Evolutionary conservation across 2,888 invertebrate genomes (phyloP), one percentile per base, ranked within the genome.

Genomic region (Lochmaea capreae): DNA sequence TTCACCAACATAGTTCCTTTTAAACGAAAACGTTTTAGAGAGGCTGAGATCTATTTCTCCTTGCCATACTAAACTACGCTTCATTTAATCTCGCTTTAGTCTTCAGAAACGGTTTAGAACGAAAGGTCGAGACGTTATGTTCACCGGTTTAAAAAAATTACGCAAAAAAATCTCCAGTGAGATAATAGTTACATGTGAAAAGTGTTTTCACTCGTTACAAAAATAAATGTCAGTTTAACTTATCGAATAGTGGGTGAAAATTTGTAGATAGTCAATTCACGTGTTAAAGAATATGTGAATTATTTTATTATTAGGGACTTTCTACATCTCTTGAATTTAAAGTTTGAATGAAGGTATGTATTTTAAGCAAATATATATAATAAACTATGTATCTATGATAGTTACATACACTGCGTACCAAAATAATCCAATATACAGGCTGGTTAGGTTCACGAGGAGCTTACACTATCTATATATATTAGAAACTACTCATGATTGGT

Each of bases 111-210:
- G n/a, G n/a, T 14, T 9, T 61, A 42, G 9, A 14, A 11, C 8
- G 62, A 63, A 63, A 63, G 11, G 18, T 63, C 22, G 62, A 18
- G 62, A 18, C 42, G 62, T 43, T 18, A 54, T 54, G 54, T 54
- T 16, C 10, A 16, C 18, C 54, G 18, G 18, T 18, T 54, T 54
- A 9, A 9, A 10, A 54, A 54, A 54, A 18, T 16, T 54, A 18
- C 18, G n/a, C 54, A 46, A 54, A 54, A 16, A n/a, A 54, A 18
- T 9, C 54, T 18, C 54, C 54, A 18, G 54, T 18, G 18, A 54
- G 16, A 16, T 16, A 54, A 52, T 52, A 14, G 3, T 52, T 52
- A n/a, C 12, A n/a, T 8, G 9, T 6, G 16, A 54, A 54, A 16
- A 18, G 18, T 18, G 49, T 49, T 49, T 49, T n/a, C 2, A 49